Base-by-base conservation (phyloP, 2,113 vertebrate genomes). In the Crypturellus undulatus region DNA sequence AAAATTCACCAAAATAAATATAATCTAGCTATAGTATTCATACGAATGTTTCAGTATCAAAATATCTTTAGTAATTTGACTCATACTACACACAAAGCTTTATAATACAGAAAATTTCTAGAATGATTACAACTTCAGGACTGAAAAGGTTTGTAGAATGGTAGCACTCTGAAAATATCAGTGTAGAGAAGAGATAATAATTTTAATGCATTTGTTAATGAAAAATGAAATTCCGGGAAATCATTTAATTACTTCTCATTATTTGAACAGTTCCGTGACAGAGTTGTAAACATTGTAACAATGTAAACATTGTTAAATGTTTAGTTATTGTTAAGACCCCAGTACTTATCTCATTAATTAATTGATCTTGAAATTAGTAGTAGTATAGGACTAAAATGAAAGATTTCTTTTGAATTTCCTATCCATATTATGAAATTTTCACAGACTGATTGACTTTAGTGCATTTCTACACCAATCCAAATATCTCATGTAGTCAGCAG, bases 361-460 rank as follows among this genome's bases (percentile, higher is more conserved):
- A 28, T 54, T 16, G 10, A 72, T 32, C 6, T 38, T 80, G 26
- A 72, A 80, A 69, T 11, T 15, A 64, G 10, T 26, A 65, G 4
- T 0, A 2, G 4, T 15, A 52, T 19, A 54, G 52, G 13, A 54
- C 52, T 54, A 67, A 83, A 87, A 77, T 26, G 3, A 3, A 69
- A 6, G 2, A 13, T 1, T 9, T 40, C 28, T 26, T 68, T 34
- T n/a, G 36, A 32, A 58, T 19, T 2, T 38, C 68, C 2, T 64
- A 0, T 30, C 3, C 40, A 2, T 36, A 30, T 59, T 28, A 0
- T 58, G 83, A 2, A 25, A 4, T 20, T 2, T 42, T 73, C 21
- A 42, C 3, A 14, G 26, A 26, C 4, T 40, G 10, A 32, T 32
- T 47, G 16, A 30, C 5, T 51, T 79, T 6, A 2, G 3, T 63